These are phyloP conservation scores for Planococcus citri DNA, from an alignment of 1,140 invertebrate genomes.

Conservation along the genomic window DNA sequence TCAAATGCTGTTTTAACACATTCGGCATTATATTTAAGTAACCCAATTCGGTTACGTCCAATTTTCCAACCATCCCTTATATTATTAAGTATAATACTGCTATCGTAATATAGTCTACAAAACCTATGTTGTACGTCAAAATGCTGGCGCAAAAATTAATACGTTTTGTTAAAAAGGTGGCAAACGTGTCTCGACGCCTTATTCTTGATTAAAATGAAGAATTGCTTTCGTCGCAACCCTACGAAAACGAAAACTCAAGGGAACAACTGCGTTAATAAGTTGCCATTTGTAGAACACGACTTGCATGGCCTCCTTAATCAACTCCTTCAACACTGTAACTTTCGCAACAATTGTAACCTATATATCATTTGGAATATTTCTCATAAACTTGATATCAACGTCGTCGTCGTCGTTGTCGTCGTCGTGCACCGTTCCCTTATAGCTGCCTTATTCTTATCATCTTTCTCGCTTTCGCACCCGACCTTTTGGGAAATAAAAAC, in stretches of 20 bases:
- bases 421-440: background rate
- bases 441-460: too few species aligned
- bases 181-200: constrained; percentile 8
- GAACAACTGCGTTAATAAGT: constrained; percentile 17
- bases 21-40: background rate
- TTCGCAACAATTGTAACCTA: constrained; percentile 9
- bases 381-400: background rate
- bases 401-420: background rate
- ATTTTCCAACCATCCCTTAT: background rate
- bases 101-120: too few species aligned
- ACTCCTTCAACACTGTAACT: constrained; percentile 17
- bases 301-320: constrained; percentile 12
- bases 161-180: constrained; percentile 2
- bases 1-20: background rate
- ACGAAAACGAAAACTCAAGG: constrained; percentile 5
- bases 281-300: constrained; percentile 20
- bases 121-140: too few species aligned
- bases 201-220: constrained; percentile 19
- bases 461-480: background rate
- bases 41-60: background rate
- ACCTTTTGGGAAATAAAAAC: constrained; percentile 10
- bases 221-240: constrained; percentile 16
- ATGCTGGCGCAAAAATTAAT: background rate
- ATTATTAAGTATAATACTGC: too few species aligned
- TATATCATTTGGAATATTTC: constrained; percentile 15